Conservation (phyloP, 37 sponge, comb jelly and placozoan genomes). For the Aphrocallistes beatrix region DNA sequence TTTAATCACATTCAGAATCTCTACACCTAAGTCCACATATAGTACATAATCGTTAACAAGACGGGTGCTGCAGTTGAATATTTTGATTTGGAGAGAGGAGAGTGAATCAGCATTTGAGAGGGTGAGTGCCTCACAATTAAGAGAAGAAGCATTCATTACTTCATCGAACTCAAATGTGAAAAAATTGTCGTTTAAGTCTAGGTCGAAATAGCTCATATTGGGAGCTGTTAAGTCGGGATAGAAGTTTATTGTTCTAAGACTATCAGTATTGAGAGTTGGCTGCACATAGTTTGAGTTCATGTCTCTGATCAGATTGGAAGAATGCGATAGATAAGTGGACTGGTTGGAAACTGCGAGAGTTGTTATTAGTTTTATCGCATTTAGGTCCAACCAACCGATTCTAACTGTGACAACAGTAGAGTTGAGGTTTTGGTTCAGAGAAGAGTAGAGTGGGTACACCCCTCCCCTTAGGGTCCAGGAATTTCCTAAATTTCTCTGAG, state of each 20-base stretch:
- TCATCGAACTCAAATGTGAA: constrained; percentile 61
- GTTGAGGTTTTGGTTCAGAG: constrained; percentile 24
- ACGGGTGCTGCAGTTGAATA: constrained; percentile 41
- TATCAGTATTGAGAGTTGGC: not conserved
- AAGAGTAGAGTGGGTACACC: constrained; percentile 24
- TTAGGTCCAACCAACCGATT: constrained; percentile 54
- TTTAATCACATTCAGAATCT: constrained; percentile 57
- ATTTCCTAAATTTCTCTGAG: constrained; percentile 6
- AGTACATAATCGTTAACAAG: constrained; percentile 28
- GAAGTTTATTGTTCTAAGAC: constrained; percentile 24
- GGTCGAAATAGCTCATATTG: constrained; percentile 35
- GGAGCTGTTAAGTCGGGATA: constrained; percentile 44
- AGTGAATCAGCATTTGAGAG: constrained; percentile 34
- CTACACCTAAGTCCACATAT: constrained; percentile 42
- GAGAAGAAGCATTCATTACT: constrained; percentile 59
- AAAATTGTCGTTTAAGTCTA: constrained; percentile 51
- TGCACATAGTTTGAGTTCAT: constrained; percentile 59
- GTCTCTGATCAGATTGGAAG: constrained; percentile 34
- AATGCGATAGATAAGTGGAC: constrained; percentile 37
- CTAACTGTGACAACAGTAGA: constrained; percentile 35
- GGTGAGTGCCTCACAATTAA: constrained; percentile 31
- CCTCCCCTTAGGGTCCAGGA: constrained; percentile 39
- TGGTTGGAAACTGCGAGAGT: constrained; percentile 42
- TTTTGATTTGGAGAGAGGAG: constrained; percentile 15
- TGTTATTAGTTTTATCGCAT: constrained; percentile 46